Evolutionary conservation across 1,140 invertebrate genomes (phyloP).

Genomic region (Pseudomyrmex concolor): DNA sequence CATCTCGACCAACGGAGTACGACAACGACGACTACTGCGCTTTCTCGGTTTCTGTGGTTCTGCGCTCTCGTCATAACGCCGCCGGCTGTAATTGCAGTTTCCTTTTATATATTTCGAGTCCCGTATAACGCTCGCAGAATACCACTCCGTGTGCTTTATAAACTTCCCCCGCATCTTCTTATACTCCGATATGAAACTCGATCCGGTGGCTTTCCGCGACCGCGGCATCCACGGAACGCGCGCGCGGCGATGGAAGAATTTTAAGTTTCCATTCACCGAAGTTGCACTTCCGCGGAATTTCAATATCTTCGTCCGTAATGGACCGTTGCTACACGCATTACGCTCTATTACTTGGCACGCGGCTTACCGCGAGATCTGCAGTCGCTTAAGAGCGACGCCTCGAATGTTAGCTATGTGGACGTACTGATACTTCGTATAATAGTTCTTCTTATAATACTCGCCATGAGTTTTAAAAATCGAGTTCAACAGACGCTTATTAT

Average conservation of each 20-base stretch:
- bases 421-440: background rate
- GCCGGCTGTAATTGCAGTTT: constrained; percentile 57
- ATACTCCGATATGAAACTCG: constrained; percentile 46
- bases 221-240: background rate
- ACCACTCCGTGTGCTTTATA: constrained; percentile 28
- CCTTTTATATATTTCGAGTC: constrained; percentile 39
- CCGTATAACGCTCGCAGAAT: constrained; percentile 27
- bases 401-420: background rate
- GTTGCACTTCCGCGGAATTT: constrained; percentile 53
- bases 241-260: constrained; percentile 43
- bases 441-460: background rate
- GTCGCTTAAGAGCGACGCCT: background rate
- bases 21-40: constrained; percentile 7
- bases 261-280: constrained; percentile 56
- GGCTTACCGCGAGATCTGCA: constrained; percentile 31
- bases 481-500: background rate
- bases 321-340: constrained; percentile 55
- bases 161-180: constrained; percentile 46
- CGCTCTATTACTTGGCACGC: constrained; percentile 41
- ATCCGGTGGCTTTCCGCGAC: background rate
- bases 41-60: constrained; percentile 33
- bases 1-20: constrained; percentile 34
- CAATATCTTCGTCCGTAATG: constrained; percentile 56
- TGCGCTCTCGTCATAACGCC: background rate
- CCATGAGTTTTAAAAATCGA: background rate